Evolutionary conservation across 2,797 vertebrate species (phyloP), one percentile per base, ranked within the genome.

Genomic region (Phoebastria nigripes): DNA sequence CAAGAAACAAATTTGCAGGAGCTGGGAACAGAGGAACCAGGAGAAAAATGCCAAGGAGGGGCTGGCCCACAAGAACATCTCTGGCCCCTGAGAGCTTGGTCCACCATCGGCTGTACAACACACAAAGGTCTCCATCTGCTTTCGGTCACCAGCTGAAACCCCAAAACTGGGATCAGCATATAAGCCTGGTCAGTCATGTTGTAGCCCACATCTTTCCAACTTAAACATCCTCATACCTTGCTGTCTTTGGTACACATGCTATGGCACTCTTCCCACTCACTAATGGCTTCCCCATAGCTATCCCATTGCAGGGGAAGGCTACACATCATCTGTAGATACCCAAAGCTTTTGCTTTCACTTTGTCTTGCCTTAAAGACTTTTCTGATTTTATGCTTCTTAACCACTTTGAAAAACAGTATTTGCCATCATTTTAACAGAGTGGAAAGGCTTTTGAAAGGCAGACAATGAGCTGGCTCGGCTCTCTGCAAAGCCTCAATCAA

Each of bases 311-410:
- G 22, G 42, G 46, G 13, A 80, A 95, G 49, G 81, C 65, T 77
- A 46, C 14, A 0, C 11, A 44, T 46, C 74, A 41, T 71, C 82
- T 47, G 24, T 4, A 72, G 65, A 18, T 2, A 52, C 9, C 15
- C 37, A 72, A 47, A 70, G 54, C 58, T 86, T 86, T 86, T 56
- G 69, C 76, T 83, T 93, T 63, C 52, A 15, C 59, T 83, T 65
- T 9, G 20, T 46, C 65, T 76, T 67, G 66, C 76, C 73, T 92
- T 85, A 79, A 81, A 97, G 82, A 89, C 79, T 91, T 90, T 5
- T 70, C 54, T 76, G 73, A 95, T 93, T 96, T 96, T 88, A 96
- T 96, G 94, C 87, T 93, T 79, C 94, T 91, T 93, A 97, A 94
- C 58, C 79, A 73, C 82, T 93, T 42, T 51, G 90, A 89, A 89